Base-by-base conservation (phyloP, 2,113 vertebrate genomes). In the Piprites chloris region DNA sequence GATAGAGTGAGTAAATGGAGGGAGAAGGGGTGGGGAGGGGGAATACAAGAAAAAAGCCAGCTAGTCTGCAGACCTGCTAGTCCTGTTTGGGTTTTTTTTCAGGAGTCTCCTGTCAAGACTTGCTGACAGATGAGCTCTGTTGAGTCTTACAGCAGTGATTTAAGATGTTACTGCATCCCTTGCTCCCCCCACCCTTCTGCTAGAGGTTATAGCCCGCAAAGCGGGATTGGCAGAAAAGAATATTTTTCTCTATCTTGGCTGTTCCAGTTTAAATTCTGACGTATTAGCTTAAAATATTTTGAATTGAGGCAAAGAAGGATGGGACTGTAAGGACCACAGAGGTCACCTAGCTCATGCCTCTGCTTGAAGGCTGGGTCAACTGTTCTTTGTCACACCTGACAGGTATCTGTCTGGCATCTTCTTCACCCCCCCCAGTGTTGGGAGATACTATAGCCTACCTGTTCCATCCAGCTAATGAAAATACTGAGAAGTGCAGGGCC, bases 71-170 rank as follows among this genome's bases (percentile, higher is more conserved):
- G 75, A 85, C 82, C 67, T 90, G 85, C 78, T 63, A 83, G 90
- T 80, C 85, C 46, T 82, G 87, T 95, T 87, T 56, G 44, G 39
- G 1, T 5, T 37, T 65, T 89, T 89, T 95, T 85, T 53, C 42
- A 75, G 66, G 63, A 87, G 20, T 93, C 41, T 95, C 85, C n/a
- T 83, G 88, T 80, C 82, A 93, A 62, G 75, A 79, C 75, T 73
- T 83, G 92, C 90, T 94, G 90, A 88, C 79, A 88, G 50, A 79
- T 61, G 53, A 90, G 71, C n/a, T 66, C 71, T 80, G 53, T 27
- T 85, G 75, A 85, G 59, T 49, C 58, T 91, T 80, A 88, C 46
- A 73, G 46, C 11, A 13, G 58, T 79, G 87, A 85, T 93, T 83
- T 90, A 90, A 94, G 82, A 66, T 42, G 32, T 83, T 92, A 49